Evolutionary conservation across 1,140 invertebrate genomes (phyloP).

Genomic region (Leptopilina boulardi): DNA sequence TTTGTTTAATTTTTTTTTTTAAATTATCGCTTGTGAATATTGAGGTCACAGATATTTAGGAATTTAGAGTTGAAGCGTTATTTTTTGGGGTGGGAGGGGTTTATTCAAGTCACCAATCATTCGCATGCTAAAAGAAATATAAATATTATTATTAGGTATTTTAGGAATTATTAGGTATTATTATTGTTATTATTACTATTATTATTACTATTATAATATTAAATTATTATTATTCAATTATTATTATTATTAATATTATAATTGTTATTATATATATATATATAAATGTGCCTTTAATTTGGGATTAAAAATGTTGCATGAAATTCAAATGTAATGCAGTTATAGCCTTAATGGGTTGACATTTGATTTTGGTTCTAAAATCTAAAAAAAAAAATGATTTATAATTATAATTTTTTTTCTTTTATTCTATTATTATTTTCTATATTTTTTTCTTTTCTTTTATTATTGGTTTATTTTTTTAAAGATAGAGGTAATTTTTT

Average conservation of each 20-base stretch:
- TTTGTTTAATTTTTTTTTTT: conserved; percentile 21
- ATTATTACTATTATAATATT: too few species aligned
- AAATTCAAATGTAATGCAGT: background rate
- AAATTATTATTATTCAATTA: too few species aligned
- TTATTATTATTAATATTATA: too few species aligned
- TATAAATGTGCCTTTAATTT: conserved; percentile 8
- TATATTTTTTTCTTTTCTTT: background rate
- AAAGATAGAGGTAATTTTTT: background rate
- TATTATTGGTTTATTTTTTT: too few species aligned
- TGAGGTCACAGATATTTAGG: conserved; percentile 42
- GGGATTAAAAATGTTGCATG: background rate
- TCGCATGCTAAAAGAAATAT: background rate
- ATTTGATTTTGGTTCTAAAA: background rate
- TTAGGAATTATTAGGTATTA: too few species aligned
- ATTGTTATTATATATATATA: conserved; percentile 18
- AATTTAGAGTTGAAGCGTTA: conserved; percentile 3
- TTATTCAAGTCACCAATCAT: conserved; percentile 5
- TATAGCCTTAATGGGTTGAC: background rate
- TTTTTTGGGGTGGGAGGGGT: background rate
- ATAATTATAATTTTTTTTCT: too few species aligned
- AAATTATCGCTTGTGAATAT: conserved; percentile 34
- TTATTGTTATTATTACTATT: too few species aligned
- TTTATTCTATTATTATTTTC: background rate
- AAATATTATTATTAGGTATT: conserved; percentile 16
- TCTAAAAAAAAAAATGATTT: too few species aligned